Evolutionary conservation across 2,888 invertebrate species (phyloP).

Genomic region (Ceriagrion tenellum): DNA sequence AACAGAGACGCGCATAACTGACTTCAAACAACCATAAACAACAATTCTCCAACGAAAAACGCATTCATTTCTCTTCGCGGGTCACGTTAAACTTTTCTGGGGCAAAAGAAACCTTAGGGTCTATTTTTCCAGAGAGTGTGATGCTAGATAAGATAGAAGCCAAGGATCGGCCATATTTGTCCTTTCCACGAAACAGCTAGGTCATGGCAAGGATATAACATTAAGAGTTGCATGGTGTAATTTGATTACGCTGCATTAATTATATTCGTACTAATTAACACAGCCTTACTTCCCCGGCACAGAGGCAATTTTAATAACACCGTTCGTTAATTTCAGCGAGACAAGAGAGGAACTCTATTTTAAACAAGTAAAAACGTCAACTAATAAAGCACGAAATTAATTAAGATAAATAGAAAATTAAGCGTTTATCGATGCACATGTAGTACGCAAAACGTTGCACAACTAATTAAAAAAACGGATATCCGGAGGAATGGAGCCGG

Average conservation of each 20-base stretch:
- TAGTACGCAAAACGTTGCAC: not conserved
- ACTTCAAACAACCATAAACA: no score
- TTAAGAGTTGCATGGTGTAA: not conserved
- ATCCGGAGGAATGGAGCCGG: not conserved
- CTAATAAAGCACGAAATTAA: constrained; percentile 25
- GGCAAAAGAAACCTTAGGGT: no score
- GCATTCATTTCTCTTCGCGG: no score
- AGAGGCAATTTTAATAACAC: not conserved
- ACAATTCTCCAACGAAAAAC: no score
- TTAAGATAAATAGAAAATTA: constrained; percentile 31
- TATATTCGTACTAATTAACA: not conserved
- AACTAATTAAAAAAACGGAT: constrained; percentile 15
- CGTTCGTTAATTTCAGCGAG: not conserved
- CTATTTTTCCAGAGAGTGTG: no score
- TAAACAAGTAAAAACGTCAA: not conserved
- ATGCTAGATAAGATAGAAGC: no score
- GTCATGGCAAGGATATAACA: not conserved
- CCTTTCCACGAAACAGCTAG: not conserved
- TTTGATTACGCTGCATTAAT: not conserved
- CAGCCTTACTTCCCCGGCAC: not conserved
- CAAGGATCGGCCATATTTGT: no score
- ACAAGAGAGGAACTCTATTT: not conserved
- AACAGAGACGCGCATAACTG: no score
- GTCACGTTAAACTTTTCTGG: no score
- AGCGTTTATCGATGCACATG: not conserved